Evolutionary conservation across 2,113 vertebrate species (phyloP).

Genomic region (Alosa alosa): DNA sequence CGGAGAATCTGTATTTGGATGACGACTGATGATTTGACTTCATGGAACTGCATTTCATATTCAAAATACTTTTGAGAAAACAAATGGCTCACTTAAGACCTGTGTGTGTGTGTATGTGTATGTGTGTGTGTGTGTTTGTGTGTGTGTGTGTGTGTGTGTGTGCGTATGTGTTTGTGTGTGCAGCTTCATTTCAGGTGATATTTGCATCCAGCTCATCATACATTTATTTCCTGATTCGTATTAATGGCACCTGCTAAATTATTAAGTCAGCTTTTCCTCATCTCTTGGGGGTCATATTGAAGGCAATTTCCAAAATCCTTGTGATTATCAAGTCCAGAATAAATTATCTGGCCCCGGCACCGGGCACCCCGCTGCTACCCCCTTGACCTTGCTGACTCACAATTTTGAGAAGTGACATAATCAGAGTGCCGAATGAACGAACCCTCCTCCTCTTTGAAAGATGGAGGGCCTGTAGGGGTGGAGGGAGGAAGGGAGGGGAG

Average conservation of each 20-base stretch:
- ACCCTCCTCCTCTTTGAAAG: not conserved
- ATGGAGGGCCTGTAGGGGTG: not conserved
- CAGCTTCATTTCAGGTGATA: conserved; percentile 13
- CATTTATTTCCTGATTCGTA: conserved; percentile 64
- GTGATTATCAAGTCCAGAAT: conserved; percentile 64
- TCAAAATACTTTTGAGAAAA: not conserved
- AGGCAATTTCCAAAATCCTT: conserved; percentile 58
- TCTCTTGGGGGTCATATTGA: conserved; percentile 61
- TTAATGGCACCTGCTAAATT: conserved; percentile 67
- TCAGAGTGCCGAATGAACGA: conserved; percentile 18
- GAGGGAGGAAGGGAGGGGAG: not conserved
- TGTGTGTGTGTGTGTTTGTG: not conserved
- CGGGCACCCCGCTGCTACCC: conserved; percentile 47
- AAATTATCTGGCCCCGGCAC: conserved; percentile 51
- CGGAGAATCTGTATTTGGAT: not conserved
- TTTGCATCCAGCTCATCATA: conserved; percentile 60
- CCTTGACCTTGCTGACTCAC: conserved; percentile 64
- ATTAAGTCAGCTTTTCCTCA: conserved; percentile 61
- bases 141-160: not conserved
- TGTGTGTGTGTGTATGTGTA: not conserved
- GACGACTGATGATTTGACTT: not conserved
- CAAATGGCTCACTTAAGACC: not conserved
- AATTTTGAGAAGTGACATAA: conserved; percentile 58
- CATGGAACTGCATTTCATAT: not conserved
- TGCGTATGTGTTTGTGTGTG: not conserved